These are phyloP conservation scores for Cataglyphis cursor DNA, from an alignment of 2,888 invertebrate genomes.

Conservation along the genomic window DNA sequence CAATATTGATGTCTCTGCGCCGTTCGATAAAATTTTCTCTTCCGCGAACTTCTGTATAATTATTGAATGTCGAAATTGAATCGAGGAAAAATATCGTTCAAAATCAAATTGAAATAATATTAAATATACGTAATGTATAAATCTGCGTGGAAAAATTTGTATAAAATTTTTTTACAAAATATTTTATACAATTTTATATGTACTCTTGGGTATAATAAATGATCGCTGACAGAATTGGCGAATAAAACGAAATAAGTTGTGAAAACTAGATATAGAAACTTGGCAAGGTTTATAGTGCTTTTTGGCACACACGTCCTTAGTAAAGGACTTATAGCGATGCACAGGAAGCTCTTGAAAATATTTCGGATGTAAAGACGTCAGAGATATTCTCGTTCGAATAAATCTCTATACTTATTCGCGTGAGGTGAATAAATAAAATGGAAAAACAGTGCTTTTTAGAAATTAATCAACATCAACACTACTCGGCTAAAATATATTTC, in stretches of 20 bases:
- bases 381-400: not conserved
- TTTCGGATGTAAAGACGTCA: not conserved
- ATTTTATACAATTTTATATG: too few relatives aligned
- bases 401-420: not conserved
- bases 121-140: not conserved
- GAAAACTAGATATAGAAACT: constrained; percentile 2
- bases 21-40: not conserved
- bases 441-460: not conserved
- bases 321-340: constrained; percentile 12
- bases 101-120: not conserved
- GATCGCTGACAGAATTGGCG: constrained; percentile 19
- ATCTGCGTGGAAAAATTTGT: not conserved
- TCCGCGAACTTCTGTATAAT: not conserved
- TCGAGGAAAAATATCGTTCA: not conserved
- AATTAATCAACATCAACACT: not conserved
- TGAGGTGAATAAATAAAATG: not conserved
- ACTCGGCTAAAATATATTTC: not conserved
- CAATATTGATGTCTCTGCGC: not conserved
- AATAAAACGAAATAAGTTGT: constrained; percentile 14
- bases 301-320: constrained; percentile 30
- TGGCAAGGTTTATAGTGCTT: constrained; percentile 15
- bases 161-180: not conserved
- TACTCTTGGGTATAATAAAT: not conserved
- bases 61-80: not conserved
- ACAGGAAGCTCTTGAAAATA: constrained; percentile 17